Percentiles rank a stretch among this genome's conserved stretches.
These are phyloP conservation scores for Pitangus sulphuratus DNA, from an alignment of 2,797 vertebrate genomes.

Conservation along the genomic window DNA sequence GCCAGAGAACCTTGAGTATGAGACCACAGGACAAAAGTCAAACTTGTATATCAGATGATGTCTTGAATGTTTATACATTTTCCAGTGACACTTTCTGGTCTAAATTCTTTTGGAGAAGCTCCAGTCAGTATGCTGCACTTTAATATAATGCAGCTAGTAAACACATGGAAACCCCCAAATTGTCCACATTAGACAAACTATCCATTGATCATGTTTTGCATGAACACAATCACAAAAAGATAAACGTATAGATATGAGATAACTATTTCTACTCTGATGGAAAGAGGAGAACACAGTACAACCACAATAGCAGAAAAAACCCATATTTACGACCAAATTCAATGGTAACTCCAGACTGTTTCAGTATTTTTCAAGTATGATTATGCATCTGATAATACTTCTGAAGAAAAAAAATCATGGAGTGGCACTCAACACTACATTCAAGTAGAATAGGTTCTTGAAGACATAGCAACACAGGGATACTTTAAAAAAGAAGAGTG, in stretches of 20 bases:
- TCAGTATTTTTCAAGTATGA: neutral
- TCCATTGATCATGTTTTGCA: neutral
- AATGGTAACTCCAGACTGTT: neutral
- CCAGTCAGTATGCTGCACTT: neutral
- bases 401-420: neutral
- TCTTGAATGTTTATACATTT: neutral
- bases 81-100: neutral
- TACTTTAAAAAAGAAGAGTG: neutral
- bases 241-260: neutral
- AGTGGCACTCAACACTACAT: neutral
- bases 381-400: neutral
- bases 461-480: neutral
- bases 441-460: neutral
- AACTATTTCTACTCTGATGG: neutral
- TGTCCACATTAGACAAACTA: neutral
- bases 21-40: neutral
- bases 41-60: neutral
- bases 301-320: neutral
- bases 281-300: neutral
- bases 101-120: neutral
- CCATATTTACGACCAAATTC: neutral
- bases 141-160: neutral
- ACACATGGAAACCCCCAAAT: neutral
- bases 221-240: neutral
- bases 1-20: neutral